Evolutionary conservation across 2,888 invertebrate genomes (phyloP), one percentile per base, ranked within the genome.

Genomic region (Chymomyza caudatula): DNA sequence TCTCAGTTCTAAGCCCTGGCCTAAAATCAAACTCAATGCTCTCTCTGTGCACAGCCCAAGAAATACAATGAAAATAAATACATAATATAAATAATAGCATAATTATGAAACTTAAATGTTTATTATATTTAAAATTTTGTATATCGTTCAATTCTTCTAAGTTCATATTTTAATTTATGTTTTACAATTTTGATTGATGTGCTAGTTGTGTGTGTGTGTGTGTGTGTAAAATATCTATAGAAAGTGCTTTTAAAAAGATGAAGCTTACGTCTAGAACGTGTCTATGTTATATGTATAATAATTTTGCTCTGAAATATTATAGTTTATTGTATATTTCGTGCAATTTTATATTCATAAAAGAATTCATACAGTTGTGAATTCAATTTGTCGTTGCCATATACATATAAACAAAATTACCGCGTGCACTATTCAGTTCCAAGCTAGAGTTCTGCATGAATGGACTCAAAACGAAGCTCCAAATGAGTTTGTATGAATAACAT

Each of bases 331-430:
- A 52, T 64, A 70, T 76, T 70, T 64, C 57, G 70, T 61, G 73
- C 55, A 53, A 60, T 60, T 51, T 53, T 60, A 65, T 61, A 59
- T 65, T 82, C 69, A 59, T 63, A 52, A 61, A 52, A 56, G 52
- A 23, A 11, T 37, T 37, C 29, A 4, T 4, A 37, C 29, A 37
- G 11, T 37, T 37, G 29, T 37, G 29, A 8, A 11, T 37, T 11
- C 29, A 37, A 37, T 37, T 37, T 37, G 8, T 37, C 11, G 8
- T 37, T 37, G 11, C 29, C 6, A 29, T 5, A 4, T 29, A 1
- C 11, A 29, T 29, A 1, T 29, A 29, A 5, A 8, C 29, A 2
- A 3, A 37, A 37, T 37, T 25, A 6, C 25, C 5, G 11, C 29
- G 11, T 37, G 0, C 29, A 11, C 0, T 11, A 11, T 37, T 37